phyloP scores from a whole-genome alignment of 2,113 vertebrate genomes.

The Indicator maculatus region DNA sequence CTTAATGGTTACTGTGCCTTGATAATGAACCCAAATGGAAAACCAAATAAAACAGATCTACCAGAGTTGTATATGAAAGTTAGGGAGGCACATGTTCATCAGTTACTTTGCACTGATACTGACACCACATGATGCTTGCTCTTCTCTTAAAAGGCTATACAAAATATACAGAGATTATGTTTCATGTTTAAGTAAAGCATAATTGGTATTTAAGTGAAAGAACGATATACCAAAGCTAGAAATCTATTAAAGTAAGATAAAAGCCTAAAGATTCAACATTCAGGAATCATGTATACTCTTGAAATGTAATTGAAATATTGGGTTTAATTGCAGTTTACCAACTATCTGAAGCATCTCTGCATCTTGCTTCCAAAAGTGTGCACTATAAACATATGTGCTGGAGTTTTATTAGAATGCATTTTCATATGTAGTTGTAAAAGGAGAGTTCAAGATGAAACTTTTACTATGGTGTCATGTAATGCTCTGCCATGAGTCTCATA shows the following conservation, averaged over 20 bases:
- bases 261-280: neutral
- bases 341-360: neutral
- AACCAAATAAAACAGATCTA: neutral
- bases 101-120: neutral
- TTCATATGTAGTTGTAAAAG: neutral
- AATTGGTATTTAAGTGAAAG: neutral
- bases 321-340: slow-evolving; percentile 35
- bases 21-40: neutral
- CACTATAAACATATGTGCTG: neutral
- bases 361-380: neutral
- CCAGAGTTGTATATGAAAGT: neutral
- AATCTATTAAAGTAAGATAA: neutral
- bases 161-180: neutral
- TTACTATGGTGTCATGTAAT: neutral
- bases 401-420: neutral
- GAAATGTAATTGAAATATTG: neutral
- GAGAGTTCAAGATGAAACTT: neutral
- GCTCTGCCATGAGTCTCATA: neutral
- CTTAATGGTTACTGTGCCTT: neutral
- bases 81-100: neutral
- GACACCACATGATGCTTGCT: neutral
- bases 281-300: neutral
- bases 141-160: neutral
- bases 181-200: neutral
- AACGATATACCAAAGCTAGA: neutral